Base-by-base conservation (phyloP, 2,113 vertebrate genomes). In the human (Homo sapiens) region DNA sequence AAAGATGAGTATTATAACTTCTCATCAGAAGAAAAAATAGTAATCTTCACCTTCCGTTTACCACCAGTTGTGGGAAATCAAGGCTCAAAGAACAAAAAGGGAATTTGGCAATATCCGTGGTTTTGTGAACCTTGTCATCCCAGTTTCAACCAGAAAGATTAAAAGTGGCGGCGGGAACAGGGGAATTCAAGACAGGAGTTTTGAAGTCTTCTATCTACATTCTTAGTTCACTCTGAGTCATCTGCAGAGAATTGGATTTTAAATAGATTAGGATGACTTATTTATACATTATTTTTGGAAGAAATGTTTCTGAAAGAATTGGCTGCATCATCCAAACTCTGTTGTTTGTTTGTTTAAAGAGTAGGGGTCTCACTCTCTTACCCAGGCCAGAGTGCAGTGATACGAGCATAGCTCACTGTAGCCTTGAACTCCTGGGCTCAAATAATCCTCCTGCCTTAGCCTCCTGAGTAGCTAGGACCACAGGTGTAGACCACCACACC, bases 91-190 rank as follows among this genome's bases (percentile, higher is more conserved):
- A 81, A 22, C 23, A 18, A 38, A 75, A 84, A 61, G 68, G 89
- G 89, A 88, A 96, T 89, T 27, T 76, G 79, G 52, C 96, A 13
- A 18, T 68, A 80, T 76, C 59, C 22, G 96, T 52, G 7, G 22
- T 90, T 59, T 85, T 94, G 30, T 81, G 66, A 23, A 2, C 73
- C 35, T 32, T 89, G 81, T 10, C 16, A 73, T 35, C 7, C 45
- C 81, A 7, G 3, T 75, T 35, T 76, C 64, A 86, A 59, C 95
- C 57, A 20, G 4, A 57, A 73, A 78, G 92, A 72, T 27, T 23
- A 52, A 61, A 76, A 86, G 30, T 16, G 2, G 6, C 2, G 2
- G 12, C 1, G 0, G 48, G 6, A 6, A 13, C 1, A 3, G 25
- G 23, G 61, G n/a, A 17, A 5, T 90, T 73, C 23, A 43, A 81